A percentile compares a stretch with the other conserved stretches of the same genome.
phyloP scores from a whole-genome alignment of 2,113 vertebrate species.

The Brachyhypopomus gauderio region DNA sequence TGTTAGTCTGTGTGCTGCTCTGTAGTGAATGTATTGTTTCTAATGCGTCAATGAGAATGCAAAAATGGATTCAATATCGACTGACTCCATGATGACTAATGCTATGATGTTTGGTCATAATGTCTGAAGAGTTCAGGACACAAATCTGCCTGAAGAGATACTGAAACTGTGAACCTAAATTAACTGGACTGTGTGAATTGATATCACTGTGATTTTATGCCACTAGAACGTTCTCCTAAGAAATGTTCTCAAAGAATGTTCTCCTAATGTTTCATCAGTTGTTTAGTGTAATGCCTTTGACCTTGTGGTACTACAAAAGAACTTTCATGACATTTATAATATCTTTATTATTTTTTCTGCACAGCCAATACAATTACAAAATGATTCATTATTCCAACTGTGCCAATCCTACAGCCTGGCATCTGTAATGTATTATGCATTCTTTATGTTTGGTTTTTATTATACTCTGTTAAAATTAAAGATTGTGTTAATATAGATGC shows the following conservation, averaged over 20 bases:
- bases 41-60: not conserved
- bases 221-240: not conserved
- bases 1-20: not conserved
- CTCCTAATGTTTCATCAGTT: not conserved
- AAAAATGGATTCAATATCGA: not conserved
- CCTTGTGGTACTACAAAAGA: not conserved
- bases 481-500: not conserved
- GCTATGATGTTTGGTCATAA: not conserved
- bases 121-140: not conserved
- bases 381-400: not conserved
- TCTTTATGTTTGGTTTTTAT: too few species aligned
- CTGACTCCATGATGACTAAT: not conserved
- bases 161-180: not conserved
- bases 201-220: slow-evolving; percentile 50
- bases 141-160: not conserved
- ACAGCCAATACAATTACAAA: too few species aligned
- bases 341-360: not conserved
- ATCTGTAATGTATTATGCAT: not conserved
- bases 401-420: not conserved
- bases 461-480: too few species aligned
- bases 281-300: not conserved
- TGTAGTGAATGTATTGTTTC: not conserved
- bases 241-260: slow-evolving; percentile 8
- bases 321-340: not conserved
- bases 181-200: slow-evolving; percentile 35